phyloP scores from a whole-genome alignment of 2,113 vertebrate species.

The Oncorhynchus clarkii region DNA sequence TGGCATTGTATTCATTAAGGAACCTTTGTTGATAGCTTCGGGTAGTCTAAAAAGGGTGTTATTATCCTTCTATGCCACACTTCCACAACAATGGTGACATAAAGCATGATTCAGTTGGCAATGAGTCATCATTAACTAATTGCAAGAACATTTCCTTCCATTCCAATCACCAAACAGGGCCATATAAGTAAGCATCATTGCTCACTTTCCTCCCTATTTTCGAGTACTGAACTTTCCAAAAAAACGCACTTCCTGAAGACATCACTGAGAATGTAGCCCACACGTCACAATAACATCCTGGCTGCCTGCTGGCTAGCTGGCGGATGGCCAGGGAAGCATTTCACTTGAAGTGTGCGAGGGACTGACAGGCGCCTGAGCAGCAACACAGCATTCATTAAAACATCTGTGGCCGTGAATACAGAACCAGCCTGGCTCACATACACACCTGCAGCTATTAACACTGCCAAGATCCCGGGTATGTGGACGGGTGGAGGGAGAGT shows the following conservation, averaged over 20 bases:
- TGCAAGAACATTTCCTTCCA: too few relatives aligned
- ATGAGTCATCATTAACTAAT: too few relatives aligned
- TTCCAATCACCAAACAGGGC: too few relatives aligned
- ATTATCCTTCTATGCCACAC: too few relatives aligned
- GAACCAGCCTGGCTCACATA: constrained; percentile 22
- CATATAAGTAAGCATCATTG: too few relatives aligned
- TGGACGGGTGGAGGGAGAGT: constrained; percentile 26
- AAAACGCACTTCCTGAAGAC: not conserved
- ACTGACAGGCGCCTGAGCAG: constrained; percentile 50
- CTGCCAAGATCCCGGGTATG: constrained; percentile 44
- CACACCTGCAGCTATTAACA: constrained; percentile 56
- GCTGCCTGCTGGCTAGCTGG: constrained; percentile 19
- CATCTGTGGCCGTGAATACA: constrained; percentile 41
- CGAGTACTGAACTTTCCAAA: not conserved
- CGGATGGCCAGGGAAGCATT: constrained; percentile 40
- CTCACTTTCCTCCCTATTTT: too few relatives aligned
- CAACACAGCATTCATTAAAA: not conserved
- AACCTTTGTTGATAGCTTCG: too few relatives aligned
- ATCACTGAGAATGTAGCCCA: constrained; percentile 23
- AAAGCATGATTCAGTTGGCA: too few relatives aligned
- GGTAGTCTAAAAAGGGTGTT: too few relatives aligned
- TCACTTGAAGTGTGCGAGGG: constrained; percentile 43
- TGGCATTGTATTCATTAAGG: too few relatives aligned
- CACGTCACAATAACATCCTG: constrained; percentile 6
- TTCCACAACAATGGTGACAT: too few relatives aligned